Percentiles rank a stretch among this genome's conserved stretches.
Conservation (phyloP, 37 sponge, comb jelly and placozoan genomes). For the Geodia barretti region DNA sequence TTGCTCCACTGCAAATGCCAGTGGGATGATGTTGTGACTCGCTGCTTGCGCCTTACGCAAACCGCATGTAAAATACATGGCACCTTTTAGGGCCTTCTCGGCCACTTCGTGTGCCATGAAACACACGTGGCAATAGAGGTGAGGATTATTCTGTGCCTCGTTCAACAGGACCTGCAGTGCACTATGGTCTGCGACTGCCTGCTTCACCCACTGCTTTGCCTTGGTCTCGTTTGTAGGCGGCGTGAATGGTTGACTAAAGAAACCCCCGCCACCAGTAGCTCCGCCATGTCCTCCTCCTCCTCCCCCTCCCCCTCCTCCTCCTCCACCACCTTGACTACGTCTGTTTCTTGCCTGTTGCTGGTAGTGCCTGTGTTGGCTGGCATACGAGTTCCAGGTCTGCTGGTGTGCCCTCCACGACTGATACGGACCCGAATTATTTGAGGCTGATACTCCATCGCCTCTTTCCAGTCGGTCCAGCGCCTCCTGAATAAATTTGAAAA, state of each 20-base stretch:
- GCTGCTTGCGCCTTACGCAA: not conserved
- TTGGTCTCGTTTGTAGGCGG: not conserved
- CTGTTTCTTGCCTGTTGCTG: too few species aligned
- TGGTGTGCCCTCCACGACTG: not conserved
- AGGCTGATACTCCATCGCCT: not conserved
- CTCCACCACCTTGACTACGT: not conserved
- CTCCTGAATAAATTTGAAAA: slow-evolving; percentile 22
- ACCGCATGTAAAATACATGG: slow-evolving; percentile 43
- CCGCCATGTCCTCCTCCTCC: not conserved
- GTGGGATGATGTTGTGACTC: not conserved
- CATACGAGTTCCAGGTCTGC: not conserved
- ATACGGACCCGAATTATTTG: too few species aligned
- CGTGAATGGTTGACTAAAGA: not conserved
- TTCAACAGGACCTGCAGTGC: slow-evolving; percentile 20
- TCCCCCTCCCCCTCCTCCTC: not conserved
- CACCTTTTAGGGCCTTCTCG: slow-evolving; percentile 66
- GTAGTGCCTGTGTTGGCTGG: not conserved
- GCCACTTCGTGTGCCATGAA: slow-evolving; percentile 60
- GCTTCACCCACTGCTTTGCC: slow-evolving; percentile 47
- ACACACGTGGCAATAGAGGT: slow-evolving; percentile 34
- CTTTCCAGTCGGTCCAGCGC: slow-evolving; percentile 23
- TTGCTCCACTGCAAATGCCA: not conserved
- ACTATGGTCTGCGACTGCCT: slow-evolving; percentile 35
- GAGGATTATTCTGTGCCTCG: not conserved
- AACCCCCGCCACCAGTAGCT: not conserved